These are phyloP conservation scores for Gephyroberyx darwinii DNA, from an alignment of 2,797 vertebrate genomes.

Conservation along the genomic window DNA sequence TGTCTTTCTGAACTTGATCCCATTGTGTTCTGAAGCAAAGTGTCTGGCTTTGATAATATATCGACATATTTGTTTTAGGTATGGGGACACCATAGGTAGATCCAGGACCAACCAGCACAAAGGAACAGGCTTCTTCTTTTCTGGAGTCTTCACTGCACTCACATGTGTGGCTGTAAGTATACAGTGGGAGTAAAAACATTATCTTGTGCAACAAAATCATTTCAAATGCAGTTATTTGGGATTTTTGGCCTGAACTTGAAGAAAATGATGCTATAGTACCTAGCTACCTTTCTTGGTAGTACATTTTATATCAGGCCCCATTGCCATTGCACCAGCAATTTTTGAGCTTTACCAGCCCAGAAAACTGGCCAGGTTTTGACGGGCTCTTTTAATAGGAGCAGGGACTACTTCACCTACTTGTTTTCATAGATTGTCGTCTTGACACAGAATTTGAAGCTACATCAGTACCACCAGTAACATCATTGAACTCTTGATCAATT, in stretches of 20 bases:
- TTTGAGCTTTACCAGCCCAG: background rate
- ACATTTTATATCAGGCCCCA: background rate
- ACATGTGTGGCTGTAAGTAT: constrained; percentile 80
- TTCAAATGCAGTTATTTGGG: background rate
- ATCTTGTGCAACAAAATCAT: background rate
- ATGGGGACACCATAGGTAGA: constrained; percentile 80
- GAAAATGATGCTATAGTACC: background rate
- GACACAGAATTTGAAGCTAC: no score
- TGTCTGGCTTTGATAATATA: background rate
- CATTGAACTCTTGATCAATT: no score
- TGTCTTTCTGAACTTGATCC: background rate
- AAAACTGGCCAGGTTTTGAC: background rate
- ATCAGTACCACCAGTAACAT: no score
- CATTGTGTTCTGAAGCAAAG: constrained; percentile 1
- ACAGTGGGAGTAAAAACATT: background rate
- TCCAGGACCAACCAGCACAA: constrained; percentile 75
- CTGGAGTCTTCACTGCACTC: constrained; percentile 91
- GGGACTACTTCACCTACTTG: background rate
- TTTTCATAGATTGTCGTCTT: no score
- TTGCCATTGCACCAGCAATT: background rate
- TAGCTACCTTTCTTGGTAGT: background rate
- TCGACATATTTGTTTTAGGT: constrained; percentile 61
- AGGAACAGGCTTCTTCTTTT: constrained; percentile 90
- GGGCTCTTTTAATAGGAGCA: background rate
- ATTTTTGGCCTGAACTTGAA: background rate